These are phyloP conservation scores for Xiphorhynchus erythropygius DNA, from an alignment of 2,797 vertebrate species.

Conservation along the genomic window DNA sequence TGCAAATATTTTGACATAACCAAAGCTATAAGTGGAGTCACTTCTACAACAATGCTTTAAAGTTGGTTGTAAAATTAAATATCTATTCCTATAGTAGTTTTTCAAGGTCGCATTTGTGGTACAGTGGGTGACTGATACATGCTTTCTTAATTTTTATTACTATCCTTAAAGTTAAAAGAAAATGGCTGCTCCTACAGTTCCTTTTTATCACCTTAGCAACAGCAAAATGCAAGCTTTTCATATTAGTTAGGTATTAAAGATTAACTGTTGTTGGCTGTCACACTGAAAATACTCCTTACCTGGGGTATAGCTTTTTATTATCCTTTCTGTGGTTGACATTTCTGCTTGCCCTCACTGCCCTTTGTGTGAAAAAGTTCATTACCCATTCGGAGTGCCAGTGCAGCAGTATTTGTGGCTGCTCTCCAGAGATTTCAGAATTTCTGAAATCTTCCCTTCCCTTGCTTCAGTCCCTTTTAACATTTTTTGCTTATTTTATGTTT, in stretches of 20 bases:
- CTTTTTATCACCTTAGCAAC: neutral
- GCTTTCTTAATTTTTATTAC: neutral
- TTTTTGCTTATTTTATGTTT: neutral
- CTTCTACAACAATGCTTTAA: neutral
- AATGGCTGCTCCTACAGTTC: neutral
- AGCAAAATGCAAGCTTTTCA: neutral
- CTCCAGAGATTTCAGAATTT: neutral
- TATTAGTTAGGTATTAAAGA: neutral
- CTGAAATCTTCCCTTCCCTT: neutral
- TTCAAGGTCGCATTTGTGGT: neutral
- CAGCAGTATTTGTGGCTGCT: neutral
- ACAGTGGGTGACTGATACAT: neutral
- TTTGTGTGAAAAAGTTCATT: neutral
- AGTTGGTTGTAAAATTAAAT: neutral
- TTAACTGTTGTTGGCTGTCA: neutral
- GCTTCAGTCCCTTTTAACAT: neutral
- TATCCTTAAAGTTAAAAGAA: neutral
- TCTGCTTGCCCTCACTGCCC: neutral
- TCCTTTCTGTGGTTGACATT: neutral
- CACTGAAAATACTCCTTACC: neutral
- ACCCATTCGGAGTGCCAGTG: neutral
- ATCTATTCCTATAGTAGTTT: neutral
- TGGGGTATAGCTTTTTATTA: neutral
- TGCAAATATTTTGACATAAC: neutral
- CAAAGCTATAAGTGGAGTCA: neutral